A percentile compares a stretch with the other conserved stretches of the same genome.
Evolutionary conservation across 2,797 vertebrate genomes (phyloP).

Genomic region (Lagocephalus sceleratus): DNA sequence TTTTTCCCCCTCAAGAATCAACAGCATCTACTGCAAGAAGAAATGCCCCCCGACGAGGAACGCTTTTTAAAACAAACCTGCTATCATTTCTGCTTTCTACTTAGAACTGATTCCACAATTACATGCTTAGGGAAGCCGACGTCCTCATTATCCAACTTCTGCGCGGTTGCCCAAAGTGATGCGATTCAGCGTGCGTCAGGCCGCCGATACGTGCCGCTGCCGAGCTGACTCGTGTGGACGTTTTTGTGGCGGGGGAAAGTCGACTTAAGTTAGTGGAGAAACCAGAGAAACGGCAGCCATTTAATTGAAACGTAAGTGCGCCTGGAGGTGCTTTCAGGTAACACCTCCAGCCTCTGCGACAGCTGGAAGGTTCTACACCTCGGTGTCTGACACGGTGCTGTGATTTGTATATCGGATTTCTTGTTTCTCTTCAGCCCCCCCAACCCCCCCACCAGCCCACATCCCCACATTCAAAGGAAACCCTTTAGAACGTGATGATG

Average conservation of each 20-base stretch:
- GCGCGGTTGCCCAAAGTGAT: constrained; percentile 12
- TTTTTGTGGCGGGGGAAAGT: constrained; percentile 18
- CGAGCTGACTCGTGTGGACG: constrained; percentile 17
- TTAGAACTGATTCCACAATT: constrained; percentile 14
- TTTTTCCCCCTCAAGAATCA: constrained; percentile 8
- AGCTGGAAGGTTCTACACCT: constrained; percentile 41
- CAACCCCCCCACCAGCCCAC: no score
- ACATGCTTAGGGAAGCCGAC: constrained; percentile 14
- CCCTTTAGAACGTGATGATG: constrained; percentile 48
- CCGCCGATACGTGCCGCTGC: constrained; percentile 8
- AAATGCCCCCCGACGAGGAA: no score
- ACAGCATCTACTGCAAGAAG: constrained; percentile 11
- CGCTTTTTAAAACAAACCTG: constrained; percentile 11
- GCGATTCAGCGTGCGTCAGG: constrained; percentile 8
- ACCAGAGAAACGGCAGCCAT: constrained; percentile 30
- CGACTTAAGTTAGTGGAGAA: constrained; percentile 25
- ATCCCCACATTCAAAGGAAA: constrained; percentile 61
- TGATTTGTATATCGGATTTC: constrained; percentile 64
- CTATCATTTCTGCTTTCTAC: constrained; percentile 4
- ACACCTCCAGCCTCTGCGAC: constrained; percentile 53
- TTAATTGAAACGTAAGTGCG: constrained; percentile 47
- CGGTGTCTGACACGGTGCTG: constrained; percentile 46
- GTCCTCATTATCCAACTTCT: constrained; percentile 26
- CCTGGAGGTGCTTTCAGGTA: constrained; percentile 62
- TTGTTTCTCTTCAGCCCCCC: constrained; percentile 43